phyloP scores from a whole-genome alignment of 2,888 invertebrate genomes.

The Sinotaia quadrata region DNA sequence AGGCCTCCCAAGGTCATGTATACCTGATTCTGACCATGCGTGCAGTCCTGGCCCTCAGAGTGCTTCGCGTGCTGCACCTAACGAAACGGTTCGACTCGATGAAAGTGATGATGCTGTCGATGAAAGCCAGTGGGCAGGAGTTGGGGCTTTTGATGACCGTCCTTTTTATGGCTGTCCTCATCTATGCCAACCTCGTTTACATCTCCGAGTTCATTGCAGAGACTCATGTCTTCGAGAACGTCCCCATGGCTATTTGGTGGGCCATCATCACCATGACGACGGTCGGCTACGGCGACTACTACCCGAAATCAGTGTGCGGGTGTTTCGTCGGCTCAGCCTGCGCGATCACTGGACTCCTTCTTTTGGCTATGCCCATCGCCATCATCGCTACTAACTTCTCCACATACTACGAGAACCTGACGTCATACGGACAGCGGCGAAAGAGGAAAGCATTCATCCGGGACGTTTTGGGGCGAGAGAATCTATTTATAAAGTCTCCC shows the following conservation, averaged over 20 bases:
- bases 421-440: slow-evolving; percentile 31
- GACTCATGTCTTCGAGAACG: slow-evolving; percentile 44
- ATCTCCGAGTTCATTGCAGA: slow-evolving; percentile 49
- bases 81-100: slow-evolving; percentile 28
- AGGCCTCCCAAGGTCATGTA: slow-evolving; percentile 22
- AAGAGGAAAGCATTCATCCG: slow-evolving; percentile 21
- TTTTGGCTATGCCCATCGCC: slow-evolving; percentile 58
- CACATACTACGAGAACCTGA: slow-evolving; percentile 44
- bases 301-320: slow-evolving; percentile 47
- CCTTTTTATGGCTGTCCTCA: slow-evolving; percentile 53
- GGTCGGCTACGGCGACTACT: slow-evolving; percentile 61
- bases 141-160: slow-evolving; percentile 56
- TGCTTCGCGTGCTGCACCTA: slow-evolving; percentile 32
- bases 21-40: slow-evolving; percentile 26
- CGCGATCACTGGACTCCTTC: slow-evolving; percentile 54
- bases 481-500: not conserved
- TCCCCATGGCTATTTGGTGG: slow-evolving; percentile 62
- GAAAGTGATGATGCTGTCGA: slow-evolving; percentile 51
- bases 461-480: slow-evolving; percentile 2
- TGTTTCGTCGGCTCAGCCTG: slow-evolving; percentile 54
- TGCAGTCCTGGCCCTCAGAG: slow-evolving; percentile 22
- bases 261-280: slow-evolving; percentile 65
- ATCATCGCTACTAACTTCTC: slow-evolving; percentile 59
- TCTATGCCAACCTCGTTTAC: slow-evolving; percentile 64
- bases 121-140: slow-evolving; percentile 57